Base-by-base conservation (phyloP, 2,113 vertebrate genomes). In the Morone chrysops region DNA sequence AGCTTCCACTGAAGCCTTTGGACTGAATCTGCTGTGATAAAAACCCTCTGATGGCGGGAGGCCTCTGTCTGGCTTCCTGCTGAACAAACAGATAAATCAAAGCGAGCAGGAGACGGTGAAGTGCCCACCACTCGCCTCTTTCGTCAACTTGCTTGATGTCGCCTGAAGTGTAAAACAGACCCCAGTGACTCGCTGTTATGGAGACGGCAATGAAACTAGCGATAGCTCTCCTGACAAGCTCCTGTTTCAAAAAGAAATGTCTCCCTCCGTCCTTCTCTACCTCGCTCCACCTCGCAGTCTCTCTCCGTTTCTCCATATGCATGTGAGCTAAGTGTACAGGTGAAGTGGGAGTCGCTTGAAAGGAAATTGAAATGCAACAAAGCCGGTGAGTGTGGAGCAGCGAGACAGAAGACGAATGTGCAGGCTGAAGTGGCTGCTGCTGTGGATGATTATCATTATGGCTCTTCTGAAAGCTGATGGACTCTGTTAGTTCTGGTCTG, bases 121-220 rank as follows among this genome's bases (percentile, higher is more conserved):
- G 75, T 61, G 80, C 61, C 69, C 61, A 3, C 48, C 56, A 1
- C 38, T 80, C 54, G 31, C 80, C 70, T 73, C 83, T 83, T 76
- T 63, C 62, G 61, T 82, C 54, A 68, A 71, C 45, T 67, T 63
- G 51, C 70, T 62, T 69, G 81, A 85, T 80, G 84, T 73, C 11
- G 68, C 87, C 85, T 90, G 89, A 87, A 79, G 81, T 78, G 80
- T 85, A 81, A 86, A 90, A 78, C 68, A 78, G 72, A 80, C 80
- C 82, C 53, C 70, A 41, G 84, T 79, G 87, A 79, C 66, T 85
- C n/a, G 36, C 59, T 62, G 76, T 83, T 81, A 88, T 62, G 65
- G 70, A 78, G 70, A 84, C 47, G 22, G 70, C 56, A 51, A 62
- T 81, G 74, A 87, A 78, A 62, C 43, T 3, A 7, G 59, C 4